Percentiles rank a stretch among this genome's conserved stretches.
phyloP scores from a whole-genome alignment of 2,797 vertebrate genomes.

The Melanotaenia maccullochi region DNA sequence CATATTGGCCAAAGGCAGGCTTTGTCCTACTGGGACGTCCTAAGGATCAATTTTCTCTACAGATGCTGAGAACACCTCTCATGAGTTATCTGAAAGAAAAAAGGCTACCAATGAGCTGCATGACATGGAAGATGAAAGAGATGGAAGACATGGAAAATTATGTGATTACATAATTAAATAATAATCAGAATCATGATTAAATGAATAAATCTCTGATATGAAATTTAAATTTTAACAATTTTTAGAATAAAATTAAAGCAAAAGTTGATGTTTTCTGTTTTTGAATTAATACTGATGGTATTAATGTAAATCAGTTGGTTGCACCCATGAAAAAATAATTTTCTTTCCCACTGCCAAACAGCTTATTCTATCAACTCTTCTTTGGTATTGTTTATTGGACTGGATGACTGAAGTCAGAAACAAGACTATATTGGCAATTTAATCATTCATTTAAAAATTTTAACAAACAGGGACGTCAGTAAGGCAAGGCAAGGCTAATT shows the following conservation, averaged over 20 bases:
- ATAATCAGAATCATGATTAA: not conserved
- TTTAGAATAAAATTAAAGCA: not conserved
- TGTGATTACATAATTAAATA: not conserved
- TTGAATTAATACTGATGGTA: not conserved
- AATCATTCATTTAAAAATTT: too few species aligned
- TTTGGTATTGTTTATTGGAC: too few species aligned
- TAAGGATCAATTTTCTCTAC: conserved; percentile 52
- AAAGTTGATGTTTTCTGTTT: not conserved
- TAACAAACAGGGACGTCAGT: too few species aligned
- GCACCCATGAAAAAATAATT: too few species aligned
- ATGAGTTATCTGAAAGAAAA: too few species aligned
- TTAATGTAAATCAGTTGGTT: too few species aligned
- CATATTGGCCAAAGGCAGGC: conserved; percentile 48
- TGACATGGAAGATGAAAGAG: too few species aligned
- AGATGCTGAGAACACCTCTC: conserved; percentile 11
- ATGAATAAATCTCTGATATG: not conserved
- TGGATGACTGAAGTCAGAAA: too few species aligned
- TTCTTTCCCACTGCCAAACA: too few species aligned
- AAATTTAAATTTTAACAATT: not conserved
- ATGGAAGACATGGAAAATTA: not conserved
- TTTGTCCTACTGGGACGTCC: conserved; percentile 45
- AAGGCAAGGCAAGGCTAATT: too few species aligned
- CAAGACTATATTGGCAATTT: too few species aligned
- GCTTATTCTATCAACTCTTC: too few species aligned
- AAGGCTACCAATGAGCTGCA: not conserved